Evolutionary conservation across 2,888 invertebrate genomes (phyloP).

Genomic region (Xestia rhomboidea): DNA sequence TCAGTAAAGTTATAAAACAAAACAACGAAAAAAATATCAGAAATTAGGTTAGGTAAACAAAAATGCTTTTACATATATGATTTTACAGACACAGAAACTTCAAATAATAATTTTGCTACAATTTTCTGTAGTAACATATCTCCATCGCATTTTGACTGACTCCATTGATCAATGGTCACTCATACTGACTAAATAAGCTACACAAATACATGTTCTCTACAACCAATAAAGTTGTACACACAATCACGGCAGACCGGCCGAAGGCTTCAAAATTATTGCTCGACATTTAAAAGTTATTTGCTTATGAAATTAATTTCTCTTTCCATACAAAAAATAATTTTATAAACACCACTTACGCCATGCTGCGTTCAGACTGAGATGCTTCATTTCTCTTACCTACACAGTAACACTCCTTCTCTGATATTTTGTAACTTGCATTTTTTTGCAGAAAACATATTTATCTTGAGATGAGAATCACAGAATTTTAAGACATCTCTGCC

Average conservation of each 20-base stretch:
- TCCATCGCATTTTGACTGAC: constrained; percentile 21
- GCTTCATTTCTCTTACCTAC: constrained; percentile 19
- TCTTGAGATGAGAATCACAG: constrained; percentile 21
- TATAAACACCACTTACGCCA: constrained; percentile 59
- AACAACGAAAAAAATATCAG: neutral
- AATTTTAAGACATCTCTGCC: neutral
- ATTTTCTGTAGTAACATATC: constrained; percentile 27
- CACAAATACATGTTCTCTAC: constrained; percentile 56
- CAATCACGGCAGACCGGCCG: constrained; percentile 80
- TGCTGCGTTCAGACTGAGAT: constrained; percentile 43
- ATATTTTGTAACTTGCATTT: constrained; percentile 34
- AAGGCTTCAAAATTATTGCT: constrained; percentile 87
- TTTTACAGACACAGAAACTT: constrained; percentile 23
- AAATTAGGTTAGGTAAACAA: neutral
- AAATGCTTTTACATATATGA: constrained; percentile 6
- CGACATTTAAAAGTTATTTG: constrained; percentile 73
- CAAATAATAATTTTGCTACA: constrained; percentile 18
- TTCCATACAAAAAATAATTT: constrained; percentile 68
- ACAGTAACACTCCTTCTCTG: constrained; percentile 33
- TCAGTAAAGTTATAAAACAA: constrained; percentile 7
- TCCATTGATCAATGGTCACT: constrained; percentile 22
- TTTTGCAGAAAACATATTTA: constrained; percentile 28
- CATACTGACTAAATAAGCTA: constrained; percentile 47
- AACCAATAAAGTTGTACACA: constrained; percentile 69
- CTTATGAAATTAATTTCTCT: constrained; percentile 67